Evolutionary conservation across 2,797 vertebrate genomes (phyloP), one percentile per base, ranked within the genome.

Genomic region (Dipus sagitta): DNA sequence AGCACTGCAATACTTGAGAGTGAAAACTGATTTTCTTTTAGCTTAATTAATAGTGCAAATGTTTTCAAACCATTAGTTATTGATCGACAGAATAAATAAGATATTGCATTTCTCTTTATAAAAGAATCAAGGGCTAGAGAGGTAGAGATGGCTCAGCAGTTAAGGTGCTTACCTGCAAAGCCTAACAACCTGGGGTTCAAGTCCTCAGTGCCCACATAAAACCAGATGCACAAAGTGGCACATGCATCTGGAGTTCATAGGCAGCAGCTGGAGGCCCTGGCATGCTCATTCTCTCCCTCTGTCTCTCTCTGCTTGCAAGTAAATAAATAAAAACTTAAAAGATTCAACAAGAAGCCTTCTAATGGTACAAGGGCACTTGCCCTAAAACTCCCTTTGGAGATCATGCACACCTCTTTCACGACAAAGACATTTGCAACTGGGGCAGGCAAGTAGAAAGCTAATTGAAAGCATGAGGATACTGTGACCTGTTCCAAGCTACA

Each of bases 71-170:
- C 88, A 83, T 75, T 75, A 75, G 32, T 89, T 82, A 52, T 62
- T 74, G 74, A 38, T 71, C 21, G 67, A 30, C 23, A 92, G 30
- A 74, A 76, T 79, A 86, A 93, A 85, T 91, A 88, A 87, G 91
- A 84, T 60, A 71, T 4, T 65, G 0, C 18, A 28, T 90, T 65
- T 23, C 23, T 60, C 42, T 76, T 64, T 26, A 21, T 28, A 24
- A 24, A 47, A 47, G 4, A 75, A 12, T 58, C 54, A 58, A 58
- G 54, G 17, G 54, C 54, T 58, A 58, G 54, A 17, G 54, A 47
- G 38, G 6, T 38, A 38, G 47, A 47, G 47, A 47, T 47, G 8
- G 47, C 47, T 47, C 47, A 47, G 47, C 47, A 47, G 47, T 47
- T 47, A 47, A 47, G 47, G 47, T 47, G 47, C 5, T 47, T 47